A percentile compares a stretch with the other conserved stretches of the same genome.
phyloP scores from a whole-genome alignment of 2,888 invertebrate genomes.

The Drosophila emarginata region DNA sequence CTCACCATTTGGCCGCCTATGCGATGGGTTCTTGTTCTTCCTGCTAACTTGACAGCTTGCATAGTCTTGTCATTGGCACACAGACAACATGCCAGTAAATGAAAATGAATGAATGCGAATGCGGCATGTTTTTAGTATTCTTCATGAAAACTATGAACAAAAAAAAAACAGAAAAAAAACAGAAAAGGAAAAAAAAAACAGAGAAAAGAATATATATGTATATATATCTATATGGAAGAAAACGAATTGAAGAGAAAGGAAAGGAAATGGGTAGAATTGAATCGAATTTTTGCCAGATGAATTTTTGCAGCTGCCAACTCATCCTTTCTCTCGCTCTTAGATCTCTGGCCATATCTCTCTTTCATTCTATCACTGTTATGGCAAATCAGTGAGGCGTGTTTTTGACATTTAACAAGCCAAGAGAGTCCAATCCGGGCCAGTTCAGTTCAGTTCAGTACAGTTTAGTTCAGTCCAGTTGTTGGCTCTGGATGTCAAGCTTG shows the following conservation, averaged over 20 bases:
- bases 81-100: slow-evolving; percentile 59
- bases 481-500: slow-evolving; percentile 41
- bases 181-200: slow-evolving; percentile 12
- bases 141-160: slow-evolving; percentile 44
- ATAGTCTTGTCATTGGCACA: slow-evolving; percentile 56
- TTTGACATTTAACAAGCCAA: slow-evolving; percentile 71
- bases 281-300: slow-evolving; percentile 64
- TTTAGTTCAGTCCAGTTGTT: slow-evolving; percentile 26
- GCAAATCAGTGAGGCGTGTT: slow-evolving; percentile 69
- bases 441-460: slow-evolving; percentile 19
- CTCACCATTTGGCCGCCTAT: slow-evolving; percentile 6
- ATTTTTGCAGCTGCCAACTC: slow-evolving; percentile 60
- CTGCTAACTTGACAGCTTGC: slow-evolving; percentile 39
- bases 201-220: not conserved
- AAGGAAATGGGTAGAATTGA: slow-evolving; percentile 26
- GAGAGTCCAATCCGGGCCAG: slow-evolving; percentile 20
- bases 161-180: not conserved
- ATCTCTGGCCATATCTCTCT: not conserved
- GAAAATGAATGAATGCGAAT: slow-evolving; percentile 66
- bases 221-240: slow-evolving; percentile 1
- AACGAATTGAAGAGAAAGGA: slow-evolving; percentile 18
- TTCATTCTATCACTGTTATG: slow-evolving; percentile 19
- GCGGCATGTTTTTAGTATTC: slow-evolving; percentile 50
- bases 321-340: slow-evolving; percentile 21
- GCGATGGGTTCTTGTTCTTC: slow-evolving; percentile 3